phyloP scores from a whole-genome alignment of 2,797 vertebrate genomes.

The Ateles fusciceps region DNA sequence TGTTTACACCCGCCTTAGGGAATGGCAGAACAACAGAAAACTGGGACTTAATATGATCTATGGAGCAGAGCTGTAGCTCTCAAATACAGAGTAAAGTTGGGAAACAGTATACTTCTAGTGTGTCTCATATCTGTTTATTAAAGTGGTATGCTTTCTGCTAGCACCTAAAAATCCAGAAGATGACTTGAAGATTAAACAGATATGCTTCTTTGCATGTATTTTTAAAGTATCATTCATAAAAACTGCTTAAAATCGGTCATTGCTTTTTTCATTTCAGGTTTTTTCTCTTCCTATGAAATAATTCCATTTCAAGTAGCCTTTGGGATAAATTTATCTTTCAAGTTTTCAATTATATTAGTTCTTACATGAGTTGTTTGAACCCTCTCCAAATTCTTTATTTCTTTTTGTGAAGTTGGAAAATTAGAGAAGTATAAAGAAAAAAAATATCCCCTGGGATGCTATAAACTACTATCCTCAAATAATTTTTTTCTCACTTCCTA shows the following conservation, averaged over 20 bases:
- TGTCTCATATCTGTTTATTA: not conserved
- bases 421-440: conserved; percentile 52
- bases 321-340: conserved; percentile 57
- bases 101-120: not conserved
- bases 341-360: conserved; percentile 59
- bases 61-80: not conserved
- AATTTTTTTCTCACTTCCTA: conserved; percentile 59
- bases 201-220: not conserved
- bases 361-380: conserved; percentile 57
- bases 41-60: not conserved
- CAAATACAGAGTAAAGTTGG: not conserved
- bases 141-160: not conserved
- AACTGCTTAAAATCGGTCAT: not conserved
- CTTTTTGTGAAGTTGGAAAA: conserved; percentile 59
- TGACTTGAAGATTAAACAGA: not conserved
- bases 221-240: conserved; percentile 3
- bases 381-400: conserved; percentile 64
- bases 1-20: no score
- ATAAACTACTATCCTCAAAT: conserved; percentile 59
- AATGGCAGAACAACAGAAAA: not conserved
- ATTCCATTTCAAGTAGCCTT: conserved; percentile 48
- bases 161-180: not conserved
- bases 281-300: conserved; percentile 33
- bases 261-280: not conserved
- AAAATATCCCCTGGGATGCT: conserved; percentile 52